Conservation (phyloP, 2,888 invertebrate genomes). For the Neria commutata region DNA sequence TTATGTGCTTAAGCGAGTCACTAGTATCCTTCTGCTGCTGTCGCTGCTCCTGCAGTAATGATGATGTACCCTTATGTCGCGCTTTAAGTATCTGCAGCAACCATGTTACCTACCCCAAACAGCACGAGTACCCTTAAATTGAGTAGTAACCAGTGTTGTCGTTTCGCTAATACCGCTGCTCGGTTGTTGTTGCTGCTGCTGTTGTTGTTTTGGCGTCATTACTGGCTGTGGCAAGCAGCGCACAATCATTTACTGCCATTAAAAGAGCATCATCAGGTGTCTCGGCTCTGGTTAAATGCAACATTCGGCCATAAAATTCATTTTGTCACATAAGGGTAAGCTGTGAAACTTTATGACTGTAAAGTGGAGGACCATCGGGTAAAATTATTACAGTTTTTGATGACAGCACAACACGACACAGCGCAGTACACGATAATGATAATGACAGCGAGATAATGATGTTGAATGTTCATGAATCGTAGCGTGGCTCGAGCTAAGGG, state of each 20-base stretch:
- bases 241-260: constrained; percentile 9
- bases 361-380: constrained; percentile 33
- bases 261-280: constrained; percentile 19
- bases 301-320: constrained; percentile 13
- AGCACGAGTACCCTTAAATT: neutral
- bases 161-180: neutral
- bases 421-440: too few relatives aligned
- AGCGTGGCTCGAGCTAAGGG: too few relatives aligned
- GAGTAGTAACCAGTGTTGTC: neutral
- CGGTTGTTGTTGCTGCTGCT: too few relatives aligned
- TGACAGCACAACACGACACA: too few relatives aligned
- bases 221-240: neutral
- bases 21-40: neutral
- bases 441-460: too few relatives aligned
- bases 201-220: neutral
- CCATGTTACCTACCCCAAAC: too few relatives aligned
- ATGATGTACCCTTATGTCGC: constrained; percentile 1
- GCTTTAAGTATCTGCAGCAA: neutral
- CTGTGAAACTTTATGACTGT: constrained; percentile 43
- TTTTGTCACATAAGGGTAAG: constrained; percentile 10
- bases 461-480: too few relatives aligned
- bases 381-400: neutral
- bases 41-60: neutral
- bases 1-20: neutral
- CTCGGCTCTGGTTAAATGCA: constrained; percentile 10